These are phyloP conservation scores for Engraulis encrasicolus DNA, from an alignment of 2,113 vertebrate genomes.

Conservation along the genomic window DNA sequence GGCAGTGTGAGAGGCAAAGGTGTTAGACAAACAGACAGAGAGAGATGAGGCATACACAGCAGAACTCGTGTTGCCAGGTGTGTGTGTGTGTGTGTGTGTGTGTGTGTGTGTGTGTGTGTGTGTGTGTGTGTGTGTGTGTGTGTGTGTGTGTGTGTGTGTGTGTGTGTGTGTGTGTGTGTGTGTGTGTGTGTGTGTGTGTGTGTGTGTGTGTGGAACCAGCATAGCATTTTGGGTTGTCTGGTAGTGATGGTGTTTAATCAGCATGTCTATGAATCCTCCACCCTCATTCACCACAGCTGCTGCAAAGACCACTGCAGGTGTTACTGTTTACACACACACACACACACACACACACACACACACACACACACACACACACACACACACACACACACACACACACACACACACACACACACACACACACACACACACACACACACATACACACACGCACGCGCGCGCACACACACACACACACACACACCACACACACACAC, in stretches of 20 bases:
- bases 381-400: neutral
- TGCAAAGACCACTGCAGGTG: slow-evolving; percentile 57
- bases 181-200: neutral
- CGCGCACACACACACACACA: neutral
- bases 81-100: slow-evolving; percentile 7
- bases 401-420: no score
- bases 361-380: neutral
- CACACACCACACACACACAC: neutral
- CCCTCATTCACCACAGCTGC: slow-evolving; percentile 52
- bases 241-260: slow-evolving; percentile 64
- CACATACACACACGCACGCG: neutral
- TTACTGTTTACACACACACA: neutral
- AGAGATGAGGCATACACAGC: slow-evolving; percentile 1
- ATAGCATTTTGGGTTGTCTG: slow-evolving; percentile 35
- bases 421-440: no score
- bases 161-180: neutral
- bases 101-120: neutral
- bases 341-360: neutral
- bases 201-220: neutral
- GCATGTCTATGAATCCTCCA: slow-evolving; percentile 53
- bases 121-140: neutral
- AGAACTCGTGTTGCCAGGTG: slow-evolving; percentile 53
- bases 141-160: neutral
- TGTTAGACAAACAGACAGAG: no score
- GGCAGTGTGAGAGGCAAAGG: no score